Evolutionary conservation across 2,888 invertebrate genomes (phyloP), one percentile per base, ranked within the genome.

Genomic region (Microdon myrmicae): DNA sequence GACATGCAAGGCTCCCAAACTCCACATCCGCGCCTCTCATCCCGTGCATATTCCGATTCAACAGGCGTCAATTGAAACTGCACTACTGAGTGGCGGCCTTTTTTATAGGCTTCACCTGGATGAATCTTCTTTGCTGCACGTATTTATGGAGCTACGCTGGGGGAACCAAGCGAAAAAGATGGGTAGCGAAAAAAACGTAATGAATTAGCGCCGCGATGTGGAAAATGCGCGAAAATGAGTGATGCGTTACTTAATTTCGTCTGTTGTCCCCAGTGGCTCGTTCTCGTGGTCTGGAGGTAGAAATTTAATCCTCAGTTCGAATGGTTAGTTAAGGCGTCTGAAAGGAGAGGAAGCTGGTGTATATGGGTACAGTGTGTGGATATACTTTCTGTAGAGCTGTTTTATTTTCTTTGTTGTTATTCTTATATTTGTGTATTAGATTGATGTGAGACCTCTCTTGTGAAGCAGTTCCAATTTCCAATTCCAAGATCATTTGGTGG

Each of bases 181-280:
- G n/a, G n/a, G n/a, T n/a, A n/a, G n/a, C n/a, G n/a, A n/a, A n/a
- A n/a, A n/a, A n/a, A n/a, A n/a, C n/a, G n/a, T 22, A 22, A 35
- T 35, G 45, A 66, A 61, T 67, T 55, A 56, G 55, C 61, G 55
- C 67, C 67, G 61, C 67, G 67, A 67, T 32, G 61, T 67, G 67
- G 61, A 67, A 67, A 61, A 61, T 67, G 61, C 67, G 67, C 67
- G 67, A 67, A 67, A 67, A 61, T 67, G 55, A 67, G 35, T 67
- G 61, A 67, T 61, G 67, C 61, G 67, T 67, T 47, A 61, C 61
- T 67, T 55, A 66, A 59, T 66, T 45, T 53, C 28, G 41, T 41
- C 25, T 34, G 44, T 47, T 32, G 35, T 29, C 54, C n/a, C n/a
- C n/a, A n/a, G n/a, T n/a, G n/a, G n/a, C n/a, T n/a, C n/a, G n/a